Base-by-base conservation (phyloP, 2,797 vertebrate genomes). In the Novumbra hubbsi region DNA sequence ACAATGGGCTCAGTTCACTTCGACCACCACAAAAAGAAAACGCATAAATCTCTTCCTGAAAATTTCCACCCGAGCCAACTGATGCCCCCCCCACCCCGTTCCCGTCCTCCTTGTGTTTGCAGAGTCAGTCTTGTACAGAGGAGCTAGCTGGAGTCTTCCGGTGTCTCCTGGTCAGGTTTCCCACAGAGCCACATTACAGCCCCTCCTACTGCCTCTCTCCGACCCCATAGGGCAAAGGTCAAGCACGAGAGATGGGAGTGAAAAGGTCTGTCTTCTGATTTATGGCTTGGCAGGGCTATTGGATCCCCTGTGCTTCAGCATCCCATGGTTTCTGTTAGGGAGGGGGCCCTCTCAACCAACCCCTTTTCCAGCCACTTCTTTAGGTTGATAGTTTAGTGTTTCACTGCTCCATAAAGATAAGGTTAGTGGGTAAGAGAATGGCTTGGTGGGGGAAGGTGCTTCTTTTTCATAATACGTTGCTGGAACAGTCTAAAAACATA, bases 251-350 rank as follows among this genome's bases (percentile, higher is more conserved):
- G 89, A 81, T 78, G 78, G 70, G 73, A 90, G 85, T 88, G 88
- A 91, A 92, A 90, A 87, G 87, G 75, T 66, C 87, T 80, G 76
- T 73, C 76, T 82, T 81, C 90, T 92, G 92, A 94, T 94, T 94
- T 94, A 94, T 87, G 87, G 78, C 79, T 88, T 32, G 64, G 74
- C 69, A 70, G 49, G 79, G 92, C 88, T 75, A 91, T 75, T 79
- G 81, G 89, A 93, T 91, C 91, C 84, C 80, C 88, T 71, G 80
- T 73, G 78, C 79, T 84, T 80, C 50, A 69, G 75, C 82, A 85
- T 77, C 9, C 55, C 55, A 60, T 60, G 87, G 83, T 75, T 91
- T 89, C 88, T 87, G 90, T 90, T 87, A 83, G 83, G 14, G 75
- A 83, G 71, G 71, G 78, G 66, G 66, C 5, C 19, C 34, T 45